Base-by-base conservation (phyloP, 2,888 invertebrate species). In the Dasypogon diadema region DNA sequence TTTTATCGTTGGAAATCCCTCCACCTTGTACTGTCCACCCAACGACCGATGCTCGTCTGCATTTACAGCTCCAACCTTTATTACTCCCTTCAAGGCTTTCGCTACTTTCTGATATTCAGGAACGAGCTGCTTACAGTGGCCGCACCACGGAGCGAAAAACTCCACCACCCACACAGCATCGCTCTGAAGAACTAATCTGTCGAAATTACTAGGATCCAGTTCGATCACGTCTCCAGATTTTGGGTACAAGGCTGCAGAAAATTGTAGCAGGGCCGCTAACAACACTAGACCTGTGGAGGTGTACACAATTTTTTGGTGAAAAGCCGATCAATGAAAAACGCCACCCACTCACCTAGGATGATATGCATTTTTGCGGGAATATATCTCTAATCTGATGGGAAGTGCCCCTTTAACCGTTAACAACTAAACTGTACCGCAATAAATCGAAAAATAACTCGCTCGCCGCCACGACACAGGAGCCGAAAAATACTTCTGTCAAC, bases 21-120 rank as follows among this genome's bases (percentile, higher is more conserved):
- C 87, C 37, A 99, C 92, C 51, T 92, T 92, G 87, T 91, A 99
- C 81, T 92, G 91, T 1, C 91, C 89, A 34, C 92, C 93, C 0
- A 98, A 86, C 3, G 92, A 90, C 82, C 93, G 92, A 83, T 98
- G 93, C 63, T 94, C 91, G 84, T 98, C 97, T 51, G 95, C 95
- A 88, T 99, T 93, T 0, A 99, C 92, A 4, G 96, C 96, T 63
- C 97, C 99, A 3, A 99, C 93, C 89, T 97, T 98, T 0, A 93
- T 92, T 12, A 98, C 89, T 76, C 99, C 98, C 92, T 97, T 98
- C 0, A 99, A 87, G 0, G 97, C 98, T 79, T 89, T 91, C 1
- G 99, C 98, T 68, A 96, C 93, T 87, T 98, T 98, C 78, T 93
- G 91, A 87, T 97, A 99, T 84, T 98, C 98, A 1, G 97, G 94